Percentiles rank a stretch among this genome's conserved stretches.
Evolutionary conservation across 2,113 vertebrate species (phyloP).

Genomic region (Sclerurus mexicanus): DNA sequence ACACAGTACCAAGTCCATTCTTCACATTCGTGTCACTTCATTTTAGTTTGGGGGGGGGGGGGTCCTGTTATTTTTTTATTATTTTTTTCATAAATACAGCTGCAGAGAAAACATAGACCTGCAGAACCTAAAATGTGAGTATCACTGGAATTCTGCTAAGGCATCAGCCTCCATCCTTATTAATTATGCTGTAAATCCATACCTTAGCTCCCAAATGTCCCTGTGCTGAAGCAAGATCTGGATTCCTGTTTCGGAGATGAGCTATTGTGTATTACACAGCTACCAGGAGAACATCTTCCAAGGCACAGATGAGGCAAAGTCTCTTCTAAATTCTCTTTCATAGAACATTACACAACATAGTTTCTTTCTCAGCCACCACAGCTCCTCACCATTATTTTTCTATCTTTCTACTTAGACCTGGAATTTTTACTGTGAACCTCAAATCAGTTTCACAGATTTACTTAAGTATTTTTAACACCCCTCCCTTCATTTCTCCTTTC

Average conservation of each 20-base stretch:
- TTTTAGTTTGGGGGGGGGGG: neutral
- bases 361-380: neutral
- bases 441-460: neutral
- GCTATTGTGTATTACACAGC: neutral
- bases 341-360: neutral
- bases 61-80: no score
- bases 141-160: neutral
- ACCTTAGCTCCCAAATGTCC: neutral
- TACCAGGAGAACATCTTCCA: neutral
- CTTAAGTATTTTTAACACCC: neutral
- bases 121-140: neutral
- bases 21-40: neutral
- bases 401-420: neutral
- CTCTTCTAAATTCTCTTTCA: slow-evolving; percentile 1
- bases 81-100: neutral
- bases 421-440: neutral
- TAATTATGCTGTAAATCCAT: neutral
- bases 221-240: neutral
- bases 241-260: neutral
- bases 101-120: neutral
- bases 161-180: neutral
- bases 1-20: neutral
- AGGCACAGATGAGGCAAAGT: neutral
- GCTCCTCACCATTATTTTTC: neutral
- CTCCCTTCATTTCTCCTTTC: neutral